Base-by-base conservation (phyloP, 2,113 vertebrate genomes). In the Erinaceus europaeus region DNA sequence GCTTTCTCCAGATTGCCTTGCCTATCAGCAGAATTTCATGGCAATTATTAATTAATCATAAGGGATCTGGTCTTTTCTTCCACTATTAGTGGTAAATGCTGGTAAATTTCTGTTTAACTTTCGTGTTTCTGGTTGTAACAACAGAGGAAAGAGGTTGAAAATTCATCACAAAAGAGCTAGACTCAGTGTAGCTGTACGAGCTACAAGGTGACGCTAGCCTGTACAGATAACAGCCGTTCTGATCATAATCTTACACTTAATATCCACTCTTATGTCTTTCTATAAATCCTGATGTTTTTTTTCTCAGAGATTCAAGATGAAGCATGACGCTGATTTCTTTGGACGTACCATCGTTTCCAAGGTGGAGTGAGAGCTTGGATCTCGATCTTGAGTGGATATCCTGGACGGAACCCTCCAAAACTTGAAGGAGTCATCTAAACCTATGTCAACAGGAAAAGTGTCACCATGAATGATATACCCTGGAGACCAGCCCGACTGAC, bases 311-410 rank as follows among this genome's bases (percentile, higher is more conserved):
- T 73, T 82, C 23, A 69, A 74, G 71, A 29, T 1, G 7, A 59
- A 86, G 59, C 23, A 59, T 18, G 50, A 76, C 4, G 48, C 7
- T 10, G 11, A 36, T 20, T 8, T 64, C 29, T 90, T 50, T 53
- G 23, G 9, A 84, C 94, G 96, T 94, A 99, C 98, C 98, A 97
- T 92, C 59, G 99, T 99, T 95, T 99, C 98, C 81, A 97, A 98
- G n/a, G 99, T 99, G 76, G 98, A 98, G 9, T 98, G 97, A 69
- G 98, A 99, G 93, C 96, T 96, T 68, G 98, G 97, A 71, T 97
- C 96, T 72, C 80, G 97, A 84, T 96, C 97, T 13, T 97, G 97
- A 94, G 76, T 91, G 38, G 93, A 61, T 48, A 93, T 75, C 23
- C 93, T 94, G 15, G 95, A 96, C 15, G 96, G 93, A 52, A 90